A percentile compares a stretch with the other conserved stretches of the same genome.
These are phyloP conservation scores for Natator depressus DNA, from an alignment of 2,113 vertebrate species.

Conservation along the genomic window DNA sequence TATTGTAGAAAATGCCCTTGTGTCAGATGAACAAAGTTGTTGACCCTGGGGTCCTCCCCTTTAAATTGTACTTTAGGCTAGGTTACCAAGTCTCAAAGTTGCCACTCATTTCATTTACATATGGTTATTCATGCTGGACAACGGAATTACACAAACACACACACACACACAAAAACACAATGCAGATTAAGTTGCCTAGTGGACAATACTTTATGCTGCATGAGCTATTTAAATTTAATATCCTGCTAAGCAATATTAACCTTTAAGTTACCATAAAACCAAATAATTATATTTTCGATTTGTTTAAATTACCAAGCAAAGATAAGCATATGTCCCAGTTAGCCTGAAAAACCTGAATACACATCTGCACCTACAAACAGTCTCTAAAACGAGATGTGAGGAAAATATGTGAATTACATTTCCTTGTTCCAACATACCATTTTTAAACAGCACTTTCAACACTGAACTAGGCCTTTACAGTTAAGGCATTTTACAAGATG, in stretches of 20 bases:
- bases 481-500: constrained; percentile 92
- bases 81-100: neutral
- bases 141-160: neutral
- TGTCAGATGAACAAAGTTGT: neutral
- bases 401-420: constrained; percentile 75
- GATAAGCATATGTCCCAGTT: constrained; percentile 70
- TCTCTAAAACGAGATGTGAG: constrained; percentile 69
- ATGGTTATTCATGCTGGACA: neutral
- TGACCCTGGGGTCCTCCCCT: rapidly evolving
- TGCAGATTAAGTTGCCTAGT: neutral
- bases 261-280: constrained; percentile 78
- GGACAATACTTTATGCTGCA: neutral
- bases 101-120: neutral
- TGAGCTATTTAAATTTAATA: constrained; percentile 62
- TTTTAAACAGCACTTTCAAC: constrained; percentile 73
- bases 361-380: constrained; percentile 69
- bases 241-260: constrained; percentile 68
- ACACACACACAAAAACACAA: neutral
- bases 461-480: constrained; percentile 77
- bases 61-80: neutral
- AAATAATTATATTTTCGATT: constrained; percentile 81
- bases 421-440: constrained; percentile 68
- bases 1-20: neutral
- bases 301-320: constrained; percentile 75
- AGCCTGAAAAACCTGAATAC: constrained; percentile 52